These are phyloP conservation scores for zebrafish (Danio rerio) DNA, from an alignment of 2,113 vertebrate species.

Conservation along the genomic window GRCz12tu NC_133188.1:33452501-33453000, in stretches of 20 bases:
- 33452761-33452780: too few species aligned
- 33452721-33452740: neutral
- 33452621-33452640: neutral
- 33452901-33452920: too few species aligned
- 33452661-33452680: too few species aligned
- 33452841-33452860: too few species aligned
- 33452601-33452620: neutral
- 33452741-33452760: neutral
- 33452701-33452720: too few species aligned
- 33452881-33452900: too few species aligned
- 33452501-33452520: slow-evolving; percentile 69
- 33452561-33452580: slow-evolving; percentile 66
- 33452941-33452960: neutral
- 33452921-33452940: too few species aligned
- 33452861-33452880: too few species aligned
- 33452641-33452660: neutral
- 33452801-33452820: too few species aligned
- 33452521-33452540: slow-evolving; percentile 28
- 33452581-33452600: slow-evolving; percentile 53
- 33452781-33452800: too few species aligned
- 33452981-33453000: neutral
- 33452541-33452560: slow-evolving; percentile 50
- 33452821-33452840: too few species aligned
- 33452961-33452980: neutral
- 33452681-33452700: too few species aligned